A percentile compares a stretch with the other conserved stretches of the same genome.
Conservation (phyloP, 2,797 vertebrate genomes). For the Apodemus agrarius region DNA sequence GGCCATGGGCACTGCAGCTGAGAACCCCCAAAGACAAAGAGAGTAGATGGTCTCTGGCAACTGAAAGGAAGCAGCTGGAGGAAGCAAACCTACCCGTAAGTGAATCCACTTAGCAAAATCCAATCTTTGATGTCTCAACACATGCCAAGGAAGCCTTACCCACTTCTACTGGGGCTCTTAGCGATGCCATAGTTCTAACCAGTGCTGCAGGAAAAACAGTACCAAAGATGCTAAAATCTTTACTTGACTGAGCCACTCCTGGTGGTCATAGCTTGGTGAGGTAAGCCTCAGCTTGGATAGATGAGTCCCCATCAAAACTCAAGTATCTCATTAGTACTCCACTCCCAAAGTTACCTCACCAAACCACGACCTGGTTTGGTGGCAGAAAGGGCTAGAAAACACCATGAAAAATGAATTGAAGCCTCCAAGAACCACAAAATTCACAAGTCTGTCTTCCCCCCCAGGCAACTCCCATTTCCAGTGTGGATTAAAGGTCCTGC, state of each 20-base stretch:
- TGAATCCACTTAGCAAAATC: conserved; percentile 26
- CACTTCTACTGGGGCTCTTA: not conserved
- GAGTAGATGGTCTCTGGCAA: not conserved
- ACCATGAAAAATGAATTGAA: not conserved
- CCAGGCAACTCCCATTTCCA: not conserved
- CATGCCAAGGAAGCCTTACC: not conserved
- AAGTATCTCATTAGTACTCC: not conserved
- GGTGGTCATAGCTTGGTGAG: not conserved
- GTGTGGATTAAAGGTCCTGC: not conserved
- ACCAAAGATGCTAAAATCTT: conserved; percentile 9
- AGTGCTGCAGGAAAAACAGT: not conserved
- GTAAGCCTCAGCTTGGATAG: not conserved
- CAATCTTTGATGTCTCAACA: conserved; percentile 5
- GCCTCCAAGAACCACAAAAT: not conserved
- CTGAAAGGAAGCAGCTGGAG: conserved; percentile 1
- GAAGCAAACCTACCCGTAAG: not conserved
- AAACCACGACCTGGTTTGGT: conserved; percentile 55
- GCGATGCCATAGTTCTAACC: not conserved
- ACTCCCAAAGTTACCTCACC: conserved; percentile 6
- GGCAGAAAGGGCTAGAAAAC: conserved; percentile 22
- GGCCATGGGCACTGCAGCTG: not conserved
- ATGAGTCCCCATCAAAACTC: not conserved
- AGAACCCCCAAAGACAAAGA: conserved; percentile 32
- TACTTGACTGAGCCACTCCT: not conserved
- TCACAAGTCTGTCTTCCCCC: conserved; percentile 1